Evolutionary conservation across 1,140 invertebrate genomes (phyloP).

Genomic region (Lordiphosa collinella): DNA sequence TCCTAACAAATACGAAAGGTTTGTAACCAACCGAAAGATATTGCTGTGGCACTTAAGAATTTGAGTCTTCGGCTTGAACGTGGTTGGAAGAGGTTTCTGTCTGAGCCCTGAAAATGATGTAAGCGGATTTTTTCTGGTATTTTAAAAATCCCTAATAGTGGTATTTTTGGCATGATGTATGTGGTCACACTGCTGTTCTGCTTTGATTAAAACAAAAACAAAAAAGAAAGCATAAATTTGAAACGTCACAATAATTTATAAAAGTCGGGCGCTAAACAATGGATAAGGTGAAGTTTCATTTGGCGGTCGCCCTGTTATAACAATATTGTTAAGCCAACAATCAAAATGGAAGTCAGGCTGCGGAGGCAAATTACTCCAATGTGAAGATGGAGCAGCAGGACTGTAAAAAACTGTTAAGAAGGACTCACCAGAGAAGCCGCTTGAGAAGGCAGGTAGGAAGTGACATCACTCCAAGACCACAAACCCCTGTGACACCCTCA

Average conservation of each 20-base stretch:
- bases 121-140: no score
- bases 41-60: no score
- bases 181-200: no score
- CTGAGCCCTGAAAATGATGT: no score
- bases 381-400: neutral
- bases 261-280: slow-evolving; percentile 6
- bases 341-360: slow-evolving; percentile 16
- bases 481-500: neutral
- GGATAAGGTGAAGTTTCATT: neutral
- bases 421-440: neutral
- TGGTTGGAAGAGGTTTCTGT: no score
- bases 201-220: no score
- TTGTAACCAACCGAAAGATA: no score
- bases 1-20: no score
- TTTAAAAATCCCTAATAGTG: no score
- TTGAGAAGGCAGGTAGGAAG: neutral
- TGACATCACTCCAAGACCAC: neutral
- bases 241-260: slow-evolving; percentile 1
- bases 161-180: no score
- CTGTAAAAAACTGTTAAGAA: neutral
- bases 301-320: slow-evolving; percentile 2
- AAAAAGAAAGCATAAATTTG: no score
- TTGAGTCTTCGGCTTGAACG: no score
- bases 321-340: slow-evolving; percentile 2
- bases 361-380: neutral